A percentile compares a stretch with the other conserved stretches of the same genome.
phyloP scores from a whole-genome alignment of 2,888 invertebrate species.

The Salticus scenicus region DNA sequence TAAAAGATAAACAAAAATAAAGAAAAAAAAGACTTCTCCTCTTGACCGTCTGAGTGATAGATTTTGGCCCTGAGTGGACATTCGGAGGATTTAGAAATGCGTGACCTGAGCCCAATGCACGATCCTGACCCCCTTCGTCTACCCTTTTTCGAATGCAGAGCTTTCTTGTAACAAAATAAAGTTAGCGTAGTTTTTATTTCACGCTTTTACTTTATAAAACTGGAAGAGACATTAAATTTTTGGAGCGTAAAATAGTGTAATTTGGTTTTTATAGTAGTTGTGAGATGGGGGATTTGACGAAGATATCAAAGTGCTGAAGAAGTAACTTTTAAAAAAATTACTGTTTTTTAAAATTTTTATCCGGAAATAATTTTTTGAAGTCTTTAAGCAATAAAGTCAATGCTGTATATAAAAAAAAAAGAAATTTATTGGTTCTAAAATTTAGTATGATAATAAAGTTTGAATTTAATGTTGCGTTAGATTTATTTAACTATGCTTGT shows the following conservation, averaged over 20 bases:
- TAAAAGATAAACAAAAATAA: conserved; percentile 47
- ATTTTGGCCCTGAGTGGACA: conserved; percentile 62
- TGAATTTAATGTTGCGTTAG: too few species aligned
- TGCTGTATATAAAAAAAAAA: too few species aligned
- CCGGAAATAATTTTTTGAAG: too few species aligned
- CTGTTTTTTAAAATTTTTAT: too few species aligned
- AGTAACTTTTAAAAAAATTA: too few species aligned
- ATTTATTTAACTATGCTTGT: too few species aligned
- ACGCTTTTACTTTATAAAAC: conserved; percentile 1
- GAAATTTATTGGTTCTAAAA: too few species aligned
- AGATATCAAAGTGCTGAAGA: background rate
- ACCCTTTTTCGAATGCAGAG: background rate
- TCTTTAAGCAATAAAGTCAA: too few species aligned
- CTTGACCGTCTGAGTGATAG: conserved; percentile 65
- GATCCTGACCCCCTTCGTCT: conserved; percentile 35
- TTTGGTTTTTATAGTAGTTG: background rate
- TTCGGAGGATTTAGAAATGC: conserved; percentile 57
- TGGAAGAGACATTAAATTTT: conserved; percentile 16
- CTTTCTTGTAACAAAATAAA: conserved; percentile 31
- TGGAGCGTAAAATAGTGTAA: conserved; percentile 6
- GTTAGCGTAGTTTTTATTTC: conserved; percentile 26
- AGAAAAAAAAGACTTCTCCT: conserved; percentile 42
- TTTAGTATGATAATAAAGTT: too few species aligned
- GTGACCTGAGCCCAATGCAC: conserved; percentile 57
- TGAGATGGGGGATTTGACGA: conserved; percentile 1